phyloP scores from a whole-genome alignment of 53 echinoderm and acorn worm genomes.

The Echinarachnius parma region DNA sequence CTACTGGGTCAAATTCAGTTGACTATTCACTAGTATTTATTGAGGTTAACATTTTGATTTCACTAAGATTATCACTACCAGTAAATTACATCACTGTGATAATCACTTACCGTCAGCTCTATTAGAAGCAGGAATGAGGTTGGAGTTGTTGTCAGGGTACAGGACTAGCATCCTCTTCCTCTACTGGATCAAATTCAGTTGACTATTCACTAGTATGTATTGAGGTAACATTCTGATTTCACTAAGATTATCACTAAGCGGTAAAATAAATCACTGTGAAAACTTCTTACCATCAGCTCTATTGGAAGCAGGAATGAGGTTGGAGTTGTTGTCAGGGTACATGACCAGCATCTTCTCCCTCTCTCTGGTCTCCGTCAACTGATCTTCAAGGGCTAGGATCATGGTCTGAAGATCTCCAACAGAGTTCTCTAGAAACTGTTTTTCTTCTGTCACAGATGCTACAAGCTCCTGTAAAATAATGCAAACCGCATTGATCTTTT shows the following conservation, averaged over 20 bases:
- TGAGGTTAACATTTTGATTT: no score
- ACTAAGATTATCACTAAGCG: no score
- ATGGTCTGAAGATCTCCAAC: slow-evolving; percentile 86
- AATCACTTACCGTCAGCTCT: no score
- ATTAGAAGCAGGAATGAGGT: no score
- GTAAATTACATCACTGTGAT: no score
- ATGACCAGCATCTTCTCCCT: slow-evolving; percentile 81
- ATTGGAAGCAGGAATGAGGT: slow-evolving; percentile 41
- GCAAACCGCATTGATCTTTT: background rate
- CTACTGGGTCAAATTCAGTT: slow-evolving; percentile 67
- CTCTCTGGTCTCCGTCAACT: slow-evolving; percentile 67
- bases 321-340: slow-evolving; percentile 78
- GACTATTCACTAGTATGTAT: no score
- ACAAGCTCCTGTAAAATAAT: slow-evolving; percentile 52
- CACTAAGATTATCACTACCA: no score
- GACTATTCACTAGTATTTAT: no score
- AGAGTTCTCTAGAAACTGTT: slow-evolving; percentile 69
- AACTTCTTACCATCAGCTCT: slow-evolving; percentile 63
- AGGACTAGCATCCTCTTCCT: slow-evolving; percentile 1
- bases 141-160: no score
- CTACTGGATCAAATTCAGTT: background rate
- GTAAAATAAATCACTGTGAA: no score
- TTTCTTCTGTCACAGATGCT: slow-evolving; percentile 61
- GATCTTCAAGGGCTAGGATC: slow-evolving; percentile 73
- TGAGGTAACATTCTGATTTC: no score